A percentile compares a stretch with the other conserved stretches of the same genome.
These are phyloP conservation scores for Galbula dea DNA, from an alignment of 2,113 vertebrate genomes.

Conservation along the genomic window DNA sequence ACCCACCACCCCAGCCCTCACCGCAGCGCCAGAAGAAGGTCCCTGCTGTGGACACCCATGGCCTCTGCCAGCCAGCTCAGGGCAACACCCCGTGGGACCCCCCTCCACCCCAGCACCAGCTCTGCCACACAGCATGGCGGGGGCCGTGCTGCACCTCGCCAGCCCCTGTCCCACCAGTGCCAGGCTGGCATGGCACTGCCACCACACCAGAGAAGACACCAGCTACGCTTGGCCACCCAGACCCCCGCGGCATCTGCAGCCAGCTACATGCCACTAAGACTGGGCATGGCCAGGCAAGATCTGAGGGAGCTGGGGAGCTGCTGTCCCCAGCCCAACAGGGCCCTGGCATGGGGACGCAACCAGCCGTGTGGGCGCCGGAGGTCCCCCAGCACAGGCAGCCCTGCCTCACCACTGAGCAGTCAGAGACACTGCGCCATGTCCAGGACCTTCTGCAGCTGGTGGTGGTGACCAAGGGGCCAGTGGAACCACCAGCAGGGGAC, in stretches of 20 bases:
- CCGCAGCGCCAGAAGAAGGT: not conserved
- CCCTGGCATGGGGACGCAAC: not conserved
- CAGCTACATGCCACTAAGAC: not conserved
- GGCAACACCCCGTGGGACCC: not conserved
- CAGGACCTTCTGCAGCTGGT: slow-evolving; percentile 82
- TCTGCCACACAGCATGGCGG: not conserved
- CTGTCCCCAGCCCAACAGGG: not conserved
- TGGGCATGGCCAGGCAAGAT: not conserved
- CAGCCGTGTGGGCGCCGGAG: not conserved
- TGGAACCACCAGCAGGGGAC: slow-evolving; percentile 64
- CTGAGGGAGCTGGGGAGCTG: not conserved
- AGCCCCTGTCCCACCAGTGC: not conserved
- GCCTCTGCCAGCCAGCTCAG: not conserved
- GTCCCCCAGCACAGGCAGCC: not conserved
- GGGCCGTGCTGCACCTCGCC: not conserved
- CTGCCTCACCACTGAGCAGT: slow-evolving; percentile 59
- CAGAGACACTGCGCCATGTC: slow-evolving; percentile 73
- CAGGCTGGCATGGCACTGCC: not conserved
- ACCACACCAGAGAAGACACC: not conserved
- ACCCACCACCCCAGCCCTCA: not conserved
- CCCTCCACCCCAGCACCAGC: not conserved
- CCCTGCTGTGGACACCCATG: not conserved
- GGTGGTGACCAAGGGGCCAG: slow-evolving; percentile 74
- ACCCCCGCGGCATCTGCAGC: slow-evolving; percentile 53
- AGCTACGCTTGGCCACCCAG: slow-evolving; percentile 51